A percentile compares a stretch with the other conserved stretches of the same genome.
phyloP scores from a whole-genome alignment of 2,888 invertebrate species.

The Trisateles emortualis region DNA sequence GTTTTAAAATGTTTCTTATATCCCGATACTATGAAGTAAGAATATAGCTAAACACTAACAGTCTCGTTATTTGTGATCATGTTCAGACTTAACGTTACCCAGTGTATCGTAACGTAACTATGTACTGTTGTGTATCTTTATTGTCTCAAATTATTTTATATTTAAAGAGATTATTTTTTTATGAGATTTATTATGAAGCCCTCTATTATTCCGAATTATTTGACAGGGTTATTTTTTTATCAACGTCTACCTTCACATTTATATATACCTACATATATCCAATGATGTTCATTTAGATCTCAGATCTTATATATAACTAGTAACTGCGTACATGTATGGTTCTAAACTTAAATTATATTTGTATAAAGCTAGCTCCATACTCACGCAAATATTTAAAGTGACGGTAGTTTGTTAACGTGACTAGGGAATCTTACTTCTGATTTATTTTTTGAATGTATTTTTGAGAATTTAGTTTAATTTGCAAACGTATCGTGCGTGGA shows the following conservation, averaged over 20 bases:
- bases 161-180: conserved; percentile 2
- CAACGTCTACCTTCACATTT: not conserved
- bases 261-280: not conserved
- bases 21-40: not conserved
- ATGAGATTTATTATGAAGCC: not conserved
- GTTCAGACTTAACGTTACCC: not conserved
- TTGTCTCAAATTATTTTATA: not conserved
- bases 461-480: too few relatives aligned
- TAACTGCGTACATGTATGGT: not conserved
- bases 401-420: too few relatives aligned
- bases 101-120: not conserved
- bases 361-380: not conserved
- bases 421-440: too few relatives aligned
- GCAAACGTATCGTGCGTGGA: too few relatives aligned
- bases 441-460: too few relatives aligned
- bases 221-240: conserved; percentile 1
- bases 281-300: conserved; percentile 2
- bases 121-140: not conserved
- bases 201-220: not conserved
- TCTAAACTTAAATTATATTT: not conserved
- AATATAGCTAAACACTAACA: not conserved
- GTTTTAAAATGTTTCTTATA: conserved; percentile 4
- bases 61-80: not conserved
- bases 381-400: too few relatives aligned
- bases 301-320: not conserved